Conservation (phyloP, 2,888 invertebrate genomes). For the Shargacucullia verbasci region DNA sequence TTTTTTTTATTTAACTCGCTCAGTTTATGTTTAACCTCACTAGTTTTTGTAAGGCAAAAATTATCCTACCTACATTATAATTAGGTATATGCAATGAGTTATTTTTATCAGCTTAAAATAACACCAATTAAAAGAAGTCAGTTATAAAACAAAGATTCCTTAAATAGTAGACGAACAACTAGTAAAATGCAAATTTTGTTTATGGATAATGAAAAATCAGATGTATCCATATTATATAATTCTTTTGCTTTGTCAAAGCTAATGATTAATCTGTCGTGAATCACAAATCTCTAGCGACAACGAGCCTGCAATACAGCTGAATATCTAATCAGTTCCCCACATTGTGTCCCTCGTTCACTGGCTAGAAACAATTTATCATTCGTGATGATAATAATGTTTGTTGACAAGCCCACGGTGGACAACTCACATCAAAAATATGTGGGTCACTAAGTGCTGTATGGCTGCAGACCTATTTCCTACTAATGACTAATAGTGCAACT, state of each 20-base stretch:
- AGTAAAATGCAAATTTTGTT: too few relatives aligned
- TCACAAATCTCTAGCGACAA: conserved; percentile 45
- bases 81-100: too few relatives aligned
- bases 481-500: conserved; percentile 12
- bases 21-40: too few relatives aligned
- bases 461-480: conserved; percentile 24
- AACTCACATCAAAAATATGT: conserved; percentile 56
- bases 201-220: too few relatives aligned
- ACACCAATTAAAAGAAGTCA: too few relatives aligned
- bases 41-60: too few relatives aligned
- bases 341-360: conserved; percentile 35
- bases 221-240: not conserved
- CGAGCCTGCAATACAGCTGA: conserved; percentile 46
- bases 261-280: conserved; percentile 31
- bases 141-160: too few relatives aligned
- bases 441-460: conserved; percentile 52
- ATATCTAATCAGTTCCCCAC: conserved; percentile 60
- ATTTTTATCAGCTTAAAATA: too few relatives aligned
- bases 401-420: conserved; percentile 54
- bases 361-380: conserved; percentile 62
- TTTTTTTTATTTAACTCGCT: too few relatives aligned
- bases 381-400: conserved; percentile 56
- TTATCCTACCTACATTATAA: too few relatives aligned
- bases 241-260: conserved; percentile 14
- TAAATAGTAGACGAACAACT: too few relatives aligned